Percentiles rank a stretch among this genome's conserved stretches.
phyloP scores from a whole-genome alignment of 2,888 invertebrate genomes.

The Parthenolecanium corni region DNA sequence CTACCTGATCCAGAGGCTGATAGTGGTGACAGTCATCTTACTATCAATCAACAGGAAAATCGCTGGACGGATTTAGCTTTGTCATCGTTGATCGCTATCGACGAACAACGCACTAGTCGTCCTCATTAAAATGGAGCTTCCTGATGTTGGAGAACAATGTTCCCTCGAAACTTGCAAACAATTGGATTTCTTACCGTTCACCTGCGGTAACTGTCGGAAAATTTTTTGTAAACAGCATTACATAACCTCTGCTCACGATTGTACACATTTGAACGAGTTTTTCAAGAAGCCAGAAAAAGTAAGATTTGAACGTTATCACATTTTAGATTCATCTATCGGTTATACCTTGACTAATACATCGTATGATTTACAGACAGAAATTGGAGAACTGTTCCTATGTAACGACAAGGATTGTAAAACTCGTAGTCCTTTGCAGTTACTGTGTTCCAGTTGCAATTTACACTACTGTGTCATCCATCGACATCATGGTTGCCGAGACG shows the following conservation, averaged over 20 bases:
- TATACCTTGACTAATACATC: not conserved
- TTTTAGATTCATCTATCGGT: not conserved
- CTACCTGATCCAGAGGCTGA: constrained; percentile 88
- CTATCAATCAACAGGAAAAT: constrained; percentile 74
- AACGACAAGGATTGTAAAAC: constrained; percentile 47
- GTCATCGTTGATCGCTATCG: constrained; percentile 12
- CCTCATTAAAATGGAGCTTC: constrained; percentile 53
- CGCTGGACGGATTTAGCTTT: constrained; percentile 55
- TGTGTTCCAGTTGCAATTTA: constrained; percentile 52
- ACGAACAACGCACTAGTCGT: constrained; percentile 9
- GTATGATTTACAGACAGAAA: not conserved
- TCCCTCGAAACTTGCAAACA: constrained; percentile 49
- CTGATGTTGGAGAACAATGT: constrained; percentile 57
- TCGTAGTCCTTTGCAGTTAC: constrained; percentile 51
- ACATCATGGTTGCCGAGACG: constrained; percentile 38
- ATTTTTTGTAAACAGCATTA: constrained; percentile 59
- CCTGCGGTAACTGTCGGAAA: constrained; percentile 50
- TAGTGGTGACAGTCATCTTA: constrained; percentile 79
- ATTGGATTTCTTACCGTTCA: constrained; percentile 58
- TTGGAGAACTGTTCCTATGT: constrained; percentile 40
- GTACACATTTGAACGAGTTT: constrained; percentile 24
- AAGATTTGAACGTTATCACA: too few relatives aligned
- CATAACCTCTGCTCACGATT: constrained; percentile 34
- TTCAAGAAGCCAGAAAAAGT: constrained; percentile 13
- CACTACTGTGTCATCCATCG: constrained; percentile 62